Percentiles rank a stretch among this genome's conserved stretches.
Evolutionary conservation across 1,140 invertebrate species (phyloP).

Genomic region (Gonatopus flavifemur): DNA sequence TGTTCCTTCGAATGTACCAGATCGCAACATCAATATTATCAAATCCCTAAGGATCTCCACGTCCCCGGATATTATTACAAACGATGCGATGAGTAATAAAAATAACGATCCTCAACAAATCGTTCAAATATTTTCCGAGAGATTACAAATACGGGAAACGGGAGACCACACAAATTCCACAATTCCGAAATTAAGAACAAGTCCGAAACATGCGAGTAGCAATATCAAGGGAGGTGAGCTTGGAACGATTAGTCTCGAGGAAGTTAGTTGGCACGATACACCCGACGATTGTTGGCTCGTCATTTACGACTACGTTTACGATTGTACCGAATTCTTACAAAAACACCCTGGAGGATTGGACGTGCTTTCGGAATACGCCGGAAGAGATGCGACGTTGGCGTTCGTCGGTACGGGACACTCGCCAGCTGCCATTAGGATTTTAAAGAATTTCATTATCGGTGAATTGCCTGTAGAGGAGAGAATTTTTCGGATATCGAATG

Average conservation of each 20-base stretch:
- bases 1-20: too few relatives aligned
- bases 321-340: conserved; percentile 72
- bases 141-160: too few relatives aligned
- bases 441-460: conserved; percentile 72
- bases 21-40: too few relatives aligned
- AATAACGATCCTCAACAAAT: too few relatives aligned
- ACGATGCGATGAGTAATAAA: too few relatives aligned
- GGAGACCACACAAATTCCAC: too few relatives aligned
- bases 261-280: conserved; percentile 69
- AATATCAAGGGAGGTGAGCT: background rate
- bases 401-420: conserved; percentile 82
- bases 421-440: conserved; percentile 60
- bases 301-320: conserved; percentile 75
- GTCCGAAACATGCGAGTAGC: conserved; percentile 13
- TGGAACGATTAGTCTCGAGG: conserved; percentile 61
- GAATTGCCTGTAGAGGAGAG: conserved; percentile 70
- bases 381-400: conserved; percentile 81
- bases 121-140: too few relatives aligned
- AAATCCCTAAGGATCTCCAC: too few relatives aligned
- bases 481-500: conserved; percentile 65
- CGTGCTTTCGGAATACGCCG: conserved; percentile 82
- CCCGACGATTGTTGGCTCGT: conserved; percentile 70
- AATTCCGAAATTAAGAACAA: too few relatives aligned
- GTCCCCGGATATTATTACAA: too few relatives aligned
- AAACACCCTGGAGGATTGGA: conserved; percentile 86